These are phyloP conservation scores for Diplosoma virens DNA, from an alignment of 23 tunicate species.

Conservation along the genomic window DNA sequence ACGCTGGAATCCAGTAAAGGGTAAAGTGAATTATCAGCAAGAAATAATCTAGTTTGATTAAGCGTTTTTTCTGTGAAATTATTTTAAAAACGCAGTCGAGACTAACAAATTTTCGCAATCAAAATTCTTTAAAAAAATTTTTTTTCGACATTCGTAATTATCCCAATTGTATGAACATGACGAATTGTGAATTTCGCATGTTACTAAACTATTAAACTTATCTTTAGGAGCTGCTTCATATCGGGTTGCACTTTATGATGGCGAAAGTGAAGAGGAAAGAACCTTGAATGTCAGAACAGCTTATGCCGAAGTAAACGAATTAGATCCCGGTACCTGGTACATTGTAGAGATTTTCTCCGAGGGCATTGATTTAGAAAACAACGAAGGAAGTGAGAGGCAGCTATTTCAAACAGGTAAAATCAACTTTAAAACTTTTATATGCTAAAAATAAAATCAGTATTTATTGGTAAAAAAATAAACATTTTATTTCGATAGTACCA, in stretches of 20 bases:
- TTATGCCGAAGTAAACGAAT: neutral
- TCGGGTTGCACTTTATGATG: neutral
- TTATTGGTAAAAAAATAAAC: too few species aligned
- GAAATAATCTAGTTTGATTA: neutral
- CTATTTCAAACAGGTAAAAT: constrained; percentile 56
- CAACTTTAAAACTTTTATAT: neutral
- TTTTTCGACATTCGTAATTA: too few species aligned
- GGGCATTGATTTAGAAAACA: constrained; percentile 35
- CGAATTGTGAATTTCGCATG: too few species aligned
- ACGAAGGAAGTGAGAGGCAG: constrained; percentile 49
- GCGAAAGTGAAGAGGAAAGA: neutral
- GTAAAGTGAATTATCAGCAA: neutral
- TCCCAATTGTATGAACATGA: too few species aligned
- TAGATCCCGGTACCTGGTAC: constrained; percentile 45
- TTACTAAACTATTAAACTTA: neutral
- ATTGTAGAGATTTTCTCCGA: constrained; percentile 37
- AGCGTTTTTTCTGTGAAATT: too few species aligned
- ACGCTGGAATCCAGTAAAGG: neutral
- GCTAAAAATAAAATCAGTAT: too few species aligned
- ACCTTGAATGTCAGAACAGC: neutral
- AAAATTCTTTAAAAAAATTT: too few species aligned
- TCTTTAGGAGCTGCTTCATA: constrained; percentile 32
- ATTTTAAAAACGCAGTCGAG: too few species aligned
- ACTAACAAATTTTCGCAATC: too few species aligned
- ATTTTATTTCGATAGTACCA: too few species aligned